Evolutionary conservation across 2,113 vertebrate genomes (phyloP).

Genomic region (Bungarus multicinctus): DNA sequence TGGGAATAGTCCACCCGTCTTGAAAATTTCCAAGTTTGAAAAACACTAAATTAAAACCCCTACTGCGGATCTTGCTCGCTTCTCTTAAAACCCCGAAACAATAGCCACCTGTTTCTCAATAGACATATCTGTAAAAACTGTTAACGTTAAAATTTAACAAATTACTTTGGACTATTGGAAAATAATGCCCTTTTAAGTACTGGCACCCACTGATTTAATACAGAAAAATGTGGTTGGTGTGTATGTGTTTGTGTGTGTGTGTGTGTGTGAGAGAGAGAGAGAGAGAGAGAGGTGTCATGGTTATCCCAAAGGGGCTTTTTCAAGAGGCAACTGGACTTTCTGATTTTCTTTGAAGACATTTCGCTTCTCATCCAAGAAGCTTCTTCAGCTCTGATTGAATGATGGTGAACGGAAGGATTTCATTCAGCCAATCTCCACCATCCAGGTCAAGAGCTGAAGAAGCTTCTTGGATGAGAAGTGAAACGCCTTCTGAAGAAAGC

Average conservation of each 20-base stretch:
- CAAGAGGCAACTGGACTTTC: too few relatives aligned
- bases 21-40: background rate
- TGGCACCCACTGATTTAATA: background rate
- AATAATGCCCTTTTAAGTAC: background rate
- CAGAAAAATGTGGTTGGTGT: background rate
- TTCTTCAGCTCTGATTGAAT: too few relatives aligned
- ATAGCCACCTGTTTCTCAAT: background rate
- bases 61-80: background rate
- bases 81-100: background rate
- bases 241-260: too few relatives aligned
- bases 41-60: background rate
- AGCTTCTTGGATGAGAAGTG: too few relatives aligned
- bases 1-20: background rate
- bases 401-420: too few relatives aligned
- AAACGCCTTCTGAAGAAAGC: too few relatives aligned
- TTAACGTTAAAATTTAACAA: background rate
- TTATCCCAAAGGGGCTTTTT: too few relatives aligned
- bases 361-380: too few relatives aligned
- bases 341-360: too few relatives aligned
- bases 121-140: background rate
- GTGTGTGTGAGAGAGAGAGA: background rate
- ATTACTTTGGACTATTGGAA: background rate
- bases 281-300: accelerated
- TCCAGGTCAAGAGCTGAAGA: too few relatives aligned
- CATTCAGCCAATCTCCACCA: too few relatives aligned